phyloP scores from a whole-genome alignment of 2,113 vertebrate species.

The Xenopus tropicalis region UCB_Xtro_10.0 CM004443.2:186689501-186690000 shows the following conservation, averaged over 20 bases:
- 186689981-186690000: constrained; percentile 56
- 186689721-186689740: constrained; percentile 91
- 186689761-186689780: constrained; percentile 80
- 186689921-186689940: constrained; percentile 57
- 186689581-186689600: constrained; percentile 20
- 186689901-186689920: constrained; percentile 48
- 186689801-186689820: constrained; percentile 70
- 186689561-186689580: too few species aligned
- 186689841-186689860: too few species aligned
- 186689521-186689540: too few species aligned
- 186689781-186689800: constrained; percentile 79
- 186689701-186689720: constrained; percentile 92
- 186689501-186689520: too few species aligned
- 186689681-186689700: constrained; percentile 78
- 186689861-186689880: too few species aligned
- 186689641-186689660: constrained; percentile 83
- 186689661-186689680: constrained; percentile 81
- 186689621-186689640: constrained; percentile 88
- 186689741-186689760: constrained; percentile 77
- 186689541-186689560: too few species aligned
- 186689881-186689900: constrained; percentile 47
- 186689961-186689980: constrained; percentile 59
- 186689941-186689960: constrained; percentile 46
- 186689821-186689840: background rate
- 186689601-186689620: constrained; percentile 78